Evolutionary conservation across 2,888 invertebrate species (phyloP), one percentile per base, ranked within the genome.

Genomic region (Ennomos fuscantarius): DNA sequence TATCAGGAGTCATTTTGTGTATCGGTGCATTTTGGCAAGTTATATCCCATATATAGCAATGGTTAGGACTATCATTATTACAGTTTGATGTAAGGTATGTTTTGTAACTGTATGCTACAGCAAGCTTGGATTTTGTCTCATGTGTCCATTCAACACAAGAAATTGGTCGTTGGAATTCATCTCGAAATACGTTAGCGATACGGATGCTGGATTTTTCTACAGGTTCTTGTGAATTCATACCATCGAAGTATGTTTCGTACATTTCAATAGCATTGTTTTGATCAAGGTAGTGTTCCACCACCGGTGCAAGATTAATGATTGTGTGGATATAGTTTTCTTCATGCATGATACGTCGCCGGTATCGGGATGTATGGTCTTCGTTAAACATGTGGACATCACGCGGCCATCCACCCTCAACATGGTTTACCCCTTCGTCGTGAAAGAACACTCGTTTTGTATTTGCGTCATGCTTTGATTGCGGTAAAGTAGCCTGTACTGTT

Each of bases 341-440:
- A 66, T 96, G 96, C 79, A 95, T 95, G 15, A 96, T 92, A 78
- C 96, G 96, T 66, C 97, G 96, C 50, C 96, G 93, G 81, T 95
- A 95, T 50, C 97, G 93, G 40, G 92, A 79, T 8, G 95, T 94
- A 73, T 95, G 95, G 68, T 97, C 97, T 67, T 95, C 93, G 73
- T 95, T 94, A 44, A 89, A 82, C 57, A 87, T 81, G 63, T 94
- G 94, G 9, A 95, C 88, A 65, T 97, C 97, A 72, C 95, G 95
- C 1, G 97, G 96, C 97, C 97, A 97, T 12, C 97, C 97, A 59
- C 97, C 97, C 83, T 97, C 97, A 10, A 89, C 90, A 79, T 97
- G 97, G 68, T 94, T 93, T 77, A 97, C 93, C 9, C 95, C 95
- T 61, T 92, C 91, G n/a, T 89, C 87, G 54, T 87, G 90, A 71